Conservation (phyloP, 2,797 vertebrate genomes). For the Okamejei kenojei region DNA sequence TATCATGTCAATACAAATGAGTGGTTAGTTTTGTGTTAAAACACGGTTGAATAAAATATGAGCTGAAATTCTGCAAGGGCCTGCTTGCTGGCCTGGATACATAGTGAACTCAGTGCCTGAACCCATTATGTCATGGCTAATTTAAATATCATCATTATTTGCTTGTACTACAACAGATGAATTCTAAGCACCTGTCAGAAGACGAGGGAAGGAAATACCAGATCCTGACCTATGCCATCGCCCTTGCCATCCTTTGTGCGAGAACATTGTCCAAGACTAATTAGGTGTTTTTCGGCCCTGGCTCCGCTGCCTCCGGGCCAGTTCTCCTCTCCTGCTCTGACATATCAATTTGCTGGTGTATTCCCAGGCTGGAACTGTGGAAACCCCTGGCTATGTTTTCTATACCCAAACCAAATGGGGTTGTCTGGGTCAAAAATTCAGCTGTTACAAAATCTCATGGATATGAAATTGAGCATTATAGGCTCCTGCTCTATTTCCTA, state of each 20-base stretch:
- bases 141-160: background rate
- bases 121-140: no score
- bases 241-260: background rate
- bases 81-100: background rate
- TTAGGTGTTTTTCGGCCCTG: background rate
- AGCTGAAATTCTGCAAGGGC: background rate
- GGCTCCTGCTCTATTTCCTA: background rate
- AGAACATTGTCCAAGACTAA: background rate
- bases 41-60: background rate
- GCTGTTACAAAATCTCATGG: background rate
- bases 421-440: background rate
- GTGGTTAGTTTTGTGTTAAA: background rate
- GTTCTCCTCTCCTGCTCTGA: background rate
- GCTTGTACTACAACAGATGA: background rate
- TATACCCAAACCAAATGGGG: background rate
- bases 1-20: background rate
- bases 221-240: background rate
- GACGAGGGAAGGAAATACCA: background rate
- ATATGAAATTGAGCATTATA: background rate
- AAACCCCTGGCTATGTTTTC: background rate
- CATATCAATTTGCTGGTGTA: background rate
- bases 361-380: background rate
- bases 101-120: background rate
- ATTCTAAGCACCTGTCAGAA: background rate
- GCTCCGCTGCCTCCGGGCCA: background rate